phyloP scores from a whole-genome alignment of 2,888 invertebrate genomes.

The Phasia obesa region DNA sequence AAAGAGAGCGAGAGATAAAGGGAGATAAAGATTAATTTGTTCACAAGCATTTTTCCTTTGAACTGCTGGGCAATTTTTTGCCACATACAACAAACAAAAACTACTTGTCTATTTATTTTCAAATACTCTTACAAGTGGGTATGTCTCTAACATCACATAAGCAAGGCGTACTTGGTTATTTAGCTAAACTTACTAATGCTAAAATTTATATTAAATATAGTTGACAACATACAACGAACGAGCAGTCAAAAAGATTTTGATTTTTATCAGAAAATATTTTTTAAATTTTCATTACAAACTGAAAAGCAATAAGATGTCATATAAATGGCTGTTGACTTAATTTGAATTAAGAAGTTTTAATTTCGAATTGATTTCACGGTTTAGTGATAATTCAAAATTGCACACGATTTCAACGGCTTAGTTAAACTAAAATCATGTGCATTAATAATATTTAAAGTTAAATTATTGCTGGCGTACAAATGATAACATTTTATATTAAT shows the following conservation, averaged over 20 bases:
- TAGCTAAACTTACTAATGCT: conserved; percentile 20
- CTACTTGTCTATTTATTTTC: conserved; percentile 51
- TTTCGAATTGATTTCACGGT: conserved; percentile 51
- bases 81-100: background rate
- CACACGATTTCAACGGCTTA: conserved; percentile 29
- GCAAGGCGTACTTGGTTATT: conserved; percentile 24
- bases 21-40: background rate
- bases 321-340: conserved; percentile 58
- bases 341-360: conserved; percentile 60
- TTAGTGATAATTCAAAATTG: conserved; percentile 25
- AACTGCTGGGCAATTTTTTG: conserved; percentile 5
- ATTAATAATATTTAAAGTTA: conserved; percentile 20
- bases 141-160: background rate
- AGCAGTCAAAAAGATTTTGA: conserved; percentile 25
- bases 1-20: background rate
- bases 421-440: background rate
- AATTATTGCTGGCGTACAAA: background rate
- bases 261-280: conserved; percentile 18
- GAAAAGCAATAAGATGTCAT: conserved; percentile 49
- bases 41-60: background rate
- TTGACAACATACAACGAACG: conserved; percentile 5
- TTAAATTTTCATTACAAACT: conserved; percentile 23
- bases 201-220: background rate
- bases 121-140: conserved; percentile 2
- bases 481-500: conserved; percentile 11